These are phyloP conservation scores for Corapipo altera DNA, from an alignment of 2,113 vertebrate genomes.

Conservation along the genomic window DNA sequence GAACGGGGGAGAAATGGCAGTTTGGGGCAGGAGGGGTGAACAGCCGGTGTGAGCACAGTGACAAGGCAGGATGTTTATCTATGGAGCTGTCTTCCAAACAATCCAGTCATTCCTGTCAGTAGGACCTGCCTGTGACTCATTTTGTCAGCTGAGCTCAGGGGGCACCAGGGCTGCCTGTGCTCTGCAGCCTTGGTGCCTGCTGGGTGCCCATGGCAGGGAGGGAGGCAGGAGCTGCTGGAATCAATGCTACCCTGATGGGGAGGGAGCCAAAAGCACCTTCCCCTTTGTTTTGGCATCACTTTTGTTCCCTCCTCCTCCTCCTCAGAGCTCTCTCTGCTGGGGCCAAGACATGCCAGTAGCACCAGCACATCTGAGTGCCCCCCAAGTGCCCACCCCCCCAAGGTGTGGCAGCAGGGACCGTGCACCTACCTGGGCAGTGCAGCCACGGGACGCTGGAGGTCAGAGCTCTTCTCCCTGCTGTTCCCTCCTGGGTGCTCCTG, in stretches of 20 bases:
- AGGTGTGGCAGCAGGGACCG: background rate
- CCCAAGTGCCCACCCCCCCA: background rate
- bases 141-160: background rate
- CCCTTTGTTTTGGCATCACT: background rate
- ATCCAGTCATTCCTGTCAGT: background rate
- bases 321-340: background rate
- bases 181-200: background rate
- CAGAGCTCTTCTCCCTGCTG: background rate
- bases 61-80: background rate
- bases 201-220: background rate
- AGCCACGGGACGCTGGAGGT: background rate
- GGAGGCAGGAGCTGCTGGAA: background rate
- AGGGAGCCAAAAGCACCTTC: background rate
- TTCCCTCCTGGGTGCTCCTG: background rate
- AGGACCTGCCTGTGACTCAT: background rate
- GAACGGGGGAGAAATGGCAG: background rate
- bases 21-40: background rate
- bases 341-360: background rate
- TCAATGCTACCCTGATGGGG: rapidly evolving
- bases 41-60: background rate
- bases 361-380: background rate
- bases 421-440: background rate
- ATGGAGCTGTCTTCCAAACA: background rate
- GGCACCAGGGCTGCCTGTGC: background rate
- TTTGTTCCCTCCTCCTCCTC: background rate